phyloP scores from a whole-genome alignment of 2,113 vertebrate species.

The Scomber colias region DNA sequence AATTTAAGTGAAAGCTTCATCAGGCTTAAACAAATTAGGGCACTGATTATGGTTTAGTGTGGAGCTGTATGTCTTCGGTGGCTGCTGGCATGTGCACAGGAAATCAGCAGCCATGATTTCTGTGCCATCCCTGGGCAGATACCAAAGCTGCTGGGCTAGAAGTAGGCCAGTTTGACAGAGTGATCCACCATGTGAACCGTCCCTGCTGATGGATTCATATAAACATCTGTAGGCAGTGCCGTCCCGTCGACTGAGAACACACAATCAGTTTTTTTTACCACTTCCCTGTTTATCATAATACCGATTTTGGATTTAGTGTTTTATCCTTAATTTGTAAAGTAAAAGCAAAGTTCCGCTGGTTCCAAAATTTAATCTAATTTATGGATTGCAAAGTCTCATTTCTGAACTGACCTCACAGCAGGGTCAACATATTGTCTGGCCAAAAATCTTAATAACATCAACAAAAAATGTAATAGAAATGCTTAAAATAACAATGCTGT shows the following conservation, averaged over 20 bases:
- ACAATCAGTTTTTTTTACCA: not conserved
- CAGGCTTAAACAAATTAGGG: slow-evolving; percentile 25
- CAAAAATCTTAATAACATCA: slow-evolving; percentile 5
- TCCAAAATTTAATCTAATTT: slow-evolving; percentile 17
- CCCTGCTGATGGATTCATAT: slow-evolving; percentile 53
- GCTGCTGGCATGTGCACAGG: slow-evolving; percentile 23
- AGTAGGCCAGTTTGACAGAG: slow-evolving; percentile 74
- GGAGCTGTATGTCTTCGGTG: slow-evolving; percentile 14
- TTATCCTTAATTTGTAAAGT: slow-evolving; percentile 2
- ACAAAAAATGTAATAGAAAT: slow-evolving; percentile 27
- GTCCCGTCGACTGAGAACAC: not conserved
- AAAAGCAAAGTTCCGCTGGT: not conserved
- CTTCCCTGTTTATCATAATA: not conserved
- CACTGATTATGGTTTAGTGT: slow-evolving; percentile 21
- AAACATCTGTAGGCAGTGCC: slow-evolving; percentile 47
- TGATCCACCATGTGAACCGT: slow-evolving; percentile 52
- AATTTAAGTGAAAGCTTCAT: not conserved
- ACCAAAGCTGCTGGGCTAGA: slow-evolving; percentile 50
- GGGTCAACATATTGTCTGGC: not conserved
- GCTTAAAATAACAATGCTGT: slow-evolving; percentile 27
- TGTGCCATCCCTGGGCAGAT: slow-evolving; percentile 48
- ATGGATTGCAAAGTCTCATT: slow-evolving; percentile 4
- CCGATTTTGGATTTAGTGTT: slow-evolving; percentile 1
- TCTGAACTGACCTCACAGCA: slow-evolving; percentile 10
- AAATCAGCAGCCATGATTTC: slow-evolving; percentile 35